Evolutionary conservation across 2,113 vertebrate genomes (phyloP), one percentile per base, ranked within the genome.

Genomic region (Arothron firmamentum): DNA sequence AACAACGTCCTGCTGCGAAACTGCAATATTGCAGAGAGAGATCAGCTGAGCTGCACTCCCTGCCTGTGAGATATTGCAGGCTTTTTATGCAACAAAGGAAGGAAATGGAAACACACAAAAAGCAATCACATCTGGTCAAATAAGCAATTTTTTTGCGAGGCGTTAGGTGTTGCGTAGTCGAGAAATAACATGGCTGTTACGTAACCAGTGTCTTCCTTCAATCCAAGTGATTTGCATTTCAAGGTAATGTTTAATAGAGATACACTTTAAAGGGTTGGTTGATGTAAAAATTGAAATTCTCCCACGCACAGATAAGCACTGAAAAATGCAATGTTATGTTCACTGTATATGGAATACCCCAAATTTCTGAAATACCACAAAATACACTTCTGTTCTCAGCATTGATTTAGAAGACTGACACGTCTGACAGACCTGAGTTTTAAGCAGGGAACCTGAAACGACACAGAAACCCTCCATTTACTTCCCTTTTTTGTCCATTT

Each of bases 41-140:
- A 80, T 68, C 25, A 19, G 67, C 72, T 84, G 58, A 77, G 63
- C 75, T 67, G 62, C 70, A 52, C 51, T 51, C 51, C 21, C 50
- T 21, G 23, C 69, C 42, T 60, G 45, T 43, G 31, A 70, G 64
- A 49, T 55, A 77, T 68, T 65, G 49, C 54, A 43, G 23, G 6
- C 21, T 0, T 67, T 64, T 74, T 77, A 67, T 64, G 75, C 63
- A 75, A 80, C 62, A 76, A 72, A 83, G 57, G 58, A 77, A 77
- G 75, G 79, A 81, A 85, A 62, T 79, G 73, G 75, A 74, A 78
- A 75, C 38, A 42, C 34, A 47, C 42, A 47, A 56, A 42, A 60
- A 48, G 56, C 46, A 8, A n/a, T 21, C 11, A 25, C 13, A 49
- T 45, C 52, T 3, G 13, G 52, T 45, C 53, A 63, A 51, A 79